These are phyloP conservation scores for Liolophura sinensis DNA, from an alignment of 1,140 invertebrate species.

Conservation along the genomic window DNA sequence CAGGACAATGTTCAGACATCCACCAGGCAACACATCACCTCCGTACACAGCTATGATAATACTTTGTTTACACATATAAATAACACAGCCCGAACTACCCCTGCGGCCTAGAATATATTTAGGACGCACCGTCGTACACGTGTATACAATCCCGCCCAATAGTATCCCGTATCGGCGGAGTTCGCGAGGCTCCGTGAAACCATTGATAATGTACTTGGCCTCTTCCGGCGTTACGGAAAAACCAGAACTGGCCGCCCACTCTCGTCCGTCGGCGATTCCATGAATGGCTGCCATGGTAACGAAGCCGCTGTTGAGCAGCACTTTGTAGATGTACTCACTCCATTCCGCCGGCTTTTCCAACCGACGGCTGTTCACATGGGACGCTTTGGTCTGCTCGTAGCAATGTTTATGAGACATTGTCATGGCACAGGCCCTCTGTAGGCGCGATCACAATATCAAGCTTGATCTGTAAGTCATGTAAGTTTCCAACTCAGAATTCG, in stretches of 20 bases:
- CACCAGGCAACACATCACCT: constrained; percentile 34
- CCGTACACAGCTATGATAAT: constrained; percentile 36
- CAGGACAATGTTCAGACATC: constrained; percentile 32
- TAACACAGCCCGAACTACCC: constrained; percentile 33
- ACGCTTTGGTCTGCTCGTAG: too few relatives aligned
- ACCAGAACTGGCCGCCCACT: constrained; percentile 28
- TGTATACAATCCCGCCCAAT: constrained; percentile 25
- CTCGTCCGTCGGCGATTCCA: constrained; percentile 24
- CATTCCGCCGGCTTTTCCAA: constrained; percentile 14
- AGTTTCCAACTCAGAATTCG: too few relatives aligned
- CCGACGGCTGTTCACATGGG: too few relatives aligned
- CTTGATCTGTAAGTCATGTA: too few relatives aligned
- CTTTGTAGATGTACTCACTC: constrained; percentile 39
- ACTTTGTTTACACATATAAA: constrained; percentile 33
- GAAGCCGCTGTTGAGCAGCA: constrained; percentile 35
- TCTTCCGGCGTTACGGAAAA: constrained; percentile 21
- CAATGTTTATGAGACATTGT: too few relatives aligned
- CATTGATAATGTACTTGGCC: constrained; percentile 20
- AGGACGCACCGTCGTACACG: constrained; percentile 32
- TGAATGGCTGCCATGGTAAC: constrained; percentile 35
- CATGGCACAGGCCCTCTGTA: too few relatives aligned
- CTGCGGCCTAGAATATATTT: constrained; percentile 32
- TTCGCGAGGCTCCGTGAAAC: constrained; percentile 30
- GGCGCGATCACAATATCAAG: too few relatives aligned
- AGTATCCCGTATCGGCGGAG: constrained; percentile 28